A percentile compares a stretch with the other conserved stretches of the same genome.
phyloP scores from a whole-genome alignment of 1,140 invertebrate species.

The Samia ricini region DNA sequence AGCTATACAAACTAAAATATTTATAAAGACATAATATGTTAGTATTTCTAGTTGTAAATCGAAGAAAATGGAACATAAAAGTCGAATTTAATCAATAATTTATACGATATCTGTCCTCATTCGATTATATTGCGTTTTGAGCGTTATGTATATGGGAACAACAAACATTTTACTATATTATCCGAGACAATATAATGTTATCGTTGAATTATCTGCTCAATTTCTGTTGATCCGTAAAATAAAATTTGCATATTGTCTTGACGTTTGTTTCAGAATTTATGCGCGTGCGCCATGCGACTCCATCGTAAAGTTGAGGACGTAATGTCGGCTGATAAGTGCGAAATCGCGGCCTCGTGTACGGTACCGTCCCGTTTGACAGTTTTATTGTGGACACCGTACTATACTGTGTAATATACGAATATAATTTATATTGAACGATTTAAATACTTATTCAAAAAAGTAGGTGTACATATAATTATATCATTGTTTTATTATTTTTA shows the following conservation, averaged over 20 bases:
- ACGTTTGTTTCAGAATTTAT: slow-evolving; percentile 66
- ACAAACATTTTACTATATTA: not conserved
- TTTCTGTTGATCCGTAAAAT: slow-evolving; percentile 72
- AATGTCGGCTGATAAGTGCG: slow-evolving; percentile 70
- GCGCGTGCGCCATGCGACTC: slow-evolving; percentile 51
- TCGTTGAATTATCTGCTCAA: slow-evolving; percentile 71
- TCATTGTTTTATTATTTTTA: not conserved
- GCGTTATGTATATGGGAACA: not conserved
- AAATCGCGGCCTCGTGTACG: slow-evolving; percentile 48
- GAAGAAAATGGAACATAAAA: not conserved
- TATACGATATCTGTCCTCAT: not conserved
- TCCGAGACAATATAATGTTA: slow-evolving; percentile 46
- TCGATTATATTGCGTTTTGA: not conserved
- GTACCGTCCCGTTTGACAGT: slow-evolving; percentile 36
- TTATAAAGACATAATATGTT: not conserved
- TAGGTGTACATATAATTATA: not conserved
- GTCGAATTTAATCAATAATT: slow-evolving; percentile 1
- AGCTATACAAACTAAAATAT: too few relatives aligned
- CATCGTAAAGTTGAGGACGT: slow-evolving; percentile 73
- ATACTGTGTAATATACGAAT: slow-evolving; percentile 6
- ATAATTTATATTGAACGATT: not conserved
- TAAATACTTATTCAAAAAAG: not conserved
- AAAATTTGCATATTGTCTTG: slow-evolving; percentile 56
- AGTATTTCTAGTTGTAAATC: not conserved
- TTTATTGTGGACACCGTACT: slow-evolving; percentile 72